Evolutionary conservation across 2,113 vertebrate species (phyloP).

Genomic region (Speoplatyrhinus poulsoni): DNA sequence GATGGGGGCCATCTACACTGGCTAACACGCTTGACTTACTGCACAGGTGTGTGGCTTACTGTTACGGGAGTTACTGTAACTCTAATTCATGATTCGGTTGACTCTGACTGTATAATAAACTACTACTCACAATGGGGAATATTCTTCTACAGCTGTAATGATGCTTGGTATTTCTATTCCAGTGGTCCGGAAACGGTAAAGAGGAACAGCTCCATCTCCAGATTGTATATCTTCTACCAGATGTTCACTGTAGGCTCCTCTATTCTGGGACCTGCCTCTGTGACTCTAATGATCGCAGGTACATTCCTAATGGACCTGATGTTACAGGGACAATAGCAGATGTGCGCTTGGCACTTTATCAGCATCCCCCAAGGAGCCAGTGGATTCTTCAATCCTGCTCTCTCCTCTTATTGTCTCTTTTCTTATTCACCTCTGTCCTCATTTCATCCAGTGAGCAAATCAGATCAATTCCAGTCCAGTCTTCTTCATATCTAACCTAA

Average conservation of each 20-base stretch:
- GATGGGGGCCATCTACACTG: slow-evolving; percentile 82
- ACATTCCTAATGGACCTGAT: neutral
- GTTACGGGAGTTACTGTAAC: neutral
- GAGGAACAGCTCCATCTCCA: slow-evolving; percentile 79
- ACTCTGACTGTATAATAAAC: too few relatives aligned
- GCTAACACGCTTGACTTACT: slow-evolving; percentile 82
- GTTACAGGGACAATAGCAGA: neutral
- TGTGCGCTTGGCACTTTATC: neutral
- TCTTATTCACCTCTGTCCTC: neutral
- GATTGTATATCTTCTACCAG: slow-evolving; percentile 80
- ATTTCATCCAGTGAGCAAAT: too few relatives aligned
- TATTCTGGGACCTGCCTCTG: slow-evolving; percentile 82
- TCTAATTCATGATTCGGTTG: neutral
- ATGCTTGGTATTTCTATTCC: slow-evolving; percentile 9
- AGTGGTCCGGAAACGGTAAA: slow-evolving; percentile 74
- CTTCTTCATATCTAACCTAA: too few relatives aligned
- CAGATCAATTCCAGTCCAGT: too few relatives aligned
- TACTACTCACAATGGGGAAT: neutral
- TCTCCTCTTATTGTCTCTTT: neutral
- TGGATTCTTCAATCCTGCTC: neutral
- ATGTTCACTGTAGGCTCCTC: slow-evolving; percentile 80
- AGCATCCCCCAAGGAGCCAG: too few relatives aligned
- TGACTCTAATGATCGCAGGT: slow-evolving; percentile 83
- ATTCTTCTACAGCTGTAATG: neutral
- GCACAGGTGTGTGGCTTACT: slow-evolving; percentile 53